Conservation (phyloP, 2,888 invertebrate genomes). For the Eilema griseolum region DNA sequence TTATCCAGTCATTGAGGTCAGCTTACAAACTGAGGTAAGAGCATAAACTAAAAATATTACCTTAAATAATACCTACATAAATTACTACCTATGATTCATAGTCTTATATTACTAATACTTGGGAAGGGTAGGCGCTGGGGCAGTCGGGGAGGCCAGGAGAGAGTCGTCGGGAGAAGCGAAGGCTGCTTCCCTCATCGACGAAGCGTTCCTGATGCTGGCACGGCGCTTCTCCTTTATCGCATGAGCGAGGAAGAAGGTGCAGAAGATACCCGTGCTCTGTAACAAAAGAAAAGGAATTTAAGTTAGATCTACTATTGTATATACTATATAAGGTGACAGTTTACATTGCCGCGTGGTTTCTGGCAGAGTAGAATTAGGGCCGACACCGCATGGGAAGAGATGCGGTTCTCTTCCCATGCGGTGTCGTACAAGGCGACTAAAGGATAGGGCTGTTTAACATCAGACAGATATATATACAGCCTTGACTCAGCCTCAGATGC, state of each 20-base stretch:
- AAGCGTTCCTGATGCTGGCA: constrained; percentile 80
- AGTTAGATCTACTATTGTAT: neutral
- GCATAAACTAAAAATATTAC: neutral
- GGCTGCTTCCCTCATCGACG: constrained; percentile 68
- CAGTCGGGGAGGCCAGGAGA: constrained; percentile 71
- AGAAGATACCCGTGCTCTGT: constrained; percentile 83
- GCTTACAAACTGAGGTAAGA: constrained; percentile 6
- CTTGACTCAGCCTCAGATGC: too few species aligned
- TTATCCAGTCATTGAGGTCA: neutral
- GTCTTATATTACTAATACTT: constrained; percentile 68
- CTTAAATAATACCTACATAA: neutral
- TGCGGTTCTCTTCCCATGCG: too few species aligned
- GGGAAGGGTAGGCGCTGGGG: constrained; percentile 76
- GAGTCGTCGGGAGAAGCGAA: constrained; percentile 78
- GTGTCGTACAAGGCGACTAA: too few species aligned
- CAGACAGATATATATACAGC: too few species aligned
- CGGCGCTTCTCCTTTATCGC: constrained; percentile 80
- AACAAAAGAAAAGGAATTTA: constrained; percentile 56
- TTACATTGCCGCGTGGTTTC: too few species aligned
- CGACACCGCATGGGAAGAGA: too few species aligned
- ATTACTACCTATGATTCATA: neutral
- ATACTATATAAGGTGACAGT: neutral
- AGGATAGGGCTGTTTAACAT: too few species aligned
- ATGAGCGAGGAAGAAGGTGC: constrained; percentile 85
- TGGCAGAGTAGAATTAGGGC: too few species aligned